Evolutionary conservation across 2,797 vertebrate genomes (phyloP), one percentile per base, ranked within the genome.

Genomic region (Pangasius larnaudii): DNA sequence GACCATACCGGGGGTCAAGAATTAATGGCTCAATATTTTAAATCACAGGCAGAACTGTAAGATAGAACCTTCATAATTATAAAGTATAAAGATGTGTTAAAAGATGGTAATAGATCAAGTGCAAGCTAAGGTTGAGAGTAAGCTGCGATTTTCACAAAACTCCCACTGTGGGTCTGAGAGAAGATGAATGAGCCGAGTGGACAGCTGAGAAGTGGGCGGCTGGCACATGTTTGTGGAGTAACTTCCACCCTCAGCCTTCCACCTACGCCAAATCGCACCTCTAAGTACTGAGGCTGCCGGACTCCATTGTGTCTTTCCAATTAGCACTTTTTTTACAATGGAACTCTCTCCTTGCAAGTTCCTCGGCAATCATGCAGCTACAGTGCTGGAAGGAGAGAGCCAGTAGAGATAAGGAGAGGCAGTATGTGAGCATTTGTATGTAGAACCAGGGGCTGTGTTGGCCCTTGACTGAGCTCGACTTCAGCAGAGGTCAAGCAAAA

Each of bases 401-500:
- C 63, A 2, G 61, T 56, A 58, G 13, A 33, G 53, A 19, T 88
- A 92, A 92, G 92, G 90, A 86, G 72, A 92, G 67, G 79, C 65
- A 91, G 93, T 91, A 92, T 91, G 74, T 85, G 59, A 91, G 92
- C 91, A 89, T 90, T 94, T 91, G 84, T 89, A 91, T 86, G 86
- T 91, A 91, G 89, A 95, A 94, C 91, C 92, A 85, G 91, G 92
- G 91, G 94, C 91, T 90, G 92, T 94, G 92, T 91, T 93, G 85
- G 89, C 80, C 79, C 93, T 93, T 39, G 93, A 94, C 93, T 92
- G 91, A 89, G 91, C 89, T 42, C 80, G 77, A 93, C 94, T 95
- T 93, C 91, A 89, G 92, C 91, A 95, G 95, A 96, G 96, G 96
- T 96, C 96, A 96, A 95, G 93, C 93, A 91, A 95, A 95, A 95